Evolutionary conservation across 2,888 invertebrate genomes (phyloP).

Genomic region (Trisateles emortualis): DNA sequence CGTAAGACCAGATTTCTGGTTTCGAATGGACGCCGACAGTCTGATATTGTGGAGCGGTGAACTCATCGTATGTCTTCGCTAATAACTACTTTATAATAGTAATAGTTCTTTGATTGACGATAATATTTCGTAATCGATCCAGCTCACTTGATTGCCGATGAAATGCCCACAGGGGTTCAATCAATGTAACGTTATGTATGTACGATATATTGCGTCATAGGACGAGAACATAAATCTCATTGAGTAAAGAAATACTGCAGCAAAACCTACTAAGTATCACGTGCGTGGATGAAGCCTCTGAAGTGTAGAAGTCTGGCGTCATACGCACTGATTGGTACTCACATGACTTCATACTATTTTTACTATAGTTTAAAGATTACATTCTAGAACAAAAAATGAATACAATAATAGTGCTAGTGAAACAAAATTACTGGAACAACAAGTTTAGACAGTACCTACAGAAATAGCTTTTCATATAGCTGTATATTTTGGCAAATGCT

Average conservation of each 20-base stretch:
- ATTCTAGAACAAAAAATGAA: constrained; percentile 21
- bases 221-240: constrained; percentile 31
- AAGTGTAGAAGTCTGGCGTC: constrained; percentile 52
- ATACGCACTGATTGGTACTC: constrained; percentile 55
- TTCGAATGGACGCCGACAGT: constrained; percentile 27
- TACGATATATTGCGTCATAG: constrained; percentile 8
- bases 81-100: constrained; percentile 46
- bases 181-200: constrained; percentile 2
- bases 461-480: not conserved
- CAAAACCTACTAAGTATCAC: constrained; percentile 43
- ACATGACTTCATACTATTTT: constrained; percentile 39
- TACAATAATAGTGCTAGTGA: not conserved
- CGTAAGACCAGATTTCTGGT: constrained; percentile 36
- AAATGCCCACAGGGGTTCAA: constrained; percentile 31
- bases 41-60: constrained; percentile 22
- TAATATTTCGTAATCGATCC: constrained; percentile 42
- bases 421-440: too few species aligned
- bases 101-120: constrained; percentile 42
- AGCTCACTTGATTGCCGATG: constrained; percentile 29
- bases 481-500: too few species aligned
- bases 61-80: constrained; percentile 33
- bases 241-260: constrained; percentile 41
- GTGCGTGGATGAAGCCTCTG: constrained; percentile 57
- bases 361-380: constrained; percentile 15
- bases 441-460: too few species aligned